Conservation (phyloP, 1,140 invertebrate genomes). For the Sweltsa coloradensis region DNA sequence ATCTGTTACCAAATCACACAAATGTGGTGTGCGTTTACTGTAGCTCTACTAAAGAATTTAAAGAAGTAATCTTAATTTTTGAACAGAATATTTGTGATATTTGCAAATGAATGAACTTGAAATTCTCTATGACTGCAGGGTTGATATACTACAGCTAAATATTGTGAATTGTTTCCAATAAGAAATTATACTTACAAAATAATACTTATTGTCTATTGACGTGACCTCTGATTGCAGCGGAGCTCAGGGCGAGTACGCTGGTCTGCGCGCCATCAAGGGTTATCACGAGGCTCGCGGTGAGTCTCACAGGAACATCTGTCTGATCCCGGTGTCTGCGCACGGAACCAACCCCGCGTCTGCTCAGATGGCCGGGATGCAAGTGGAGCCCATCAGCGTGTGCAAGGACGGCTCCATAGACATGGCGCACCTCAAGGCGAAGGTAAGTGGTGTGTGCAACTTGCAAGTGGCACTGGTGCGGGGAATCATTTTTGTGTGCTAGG, state of each 20-base stretch:
- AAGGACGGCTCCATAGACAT: slow-evolving; percentile 87
- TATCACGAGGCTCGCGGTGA: slow-evolving; percentile 84
- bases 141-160: too few relatives aligned
- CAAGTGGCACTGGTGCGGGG: too few relatives aligned
- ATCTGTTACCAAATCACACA: too few relatives aligned
- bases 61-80: too few relatives aligned
- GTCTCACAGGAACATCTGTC: slow-evolving; percentile 77
- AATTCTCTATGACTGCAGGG: too few relatives aligned
- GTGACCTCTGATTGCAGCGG: slow-evolving; percentile 47
- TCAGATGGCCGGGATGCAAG: slow-evolving; percentile 97
- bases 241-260: slow-evolving; percentile 98
- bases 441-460: too few relatives aligned
- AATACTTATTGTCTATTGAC: slow-evolving; percentile 13
- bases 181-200: slow-evolving; percentile 10
- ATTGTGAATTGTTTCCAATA: too few relatives aligned
- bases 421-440: slow-evolving; percentile 71
- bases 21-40: too few relatives aligned
- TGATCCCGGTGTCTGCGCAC: slow-evolving; percentile 96
- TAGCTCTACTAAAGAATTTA: too few relatives aligned
- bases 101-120: too few relatives aligned
- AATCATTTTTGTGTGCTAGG: too few relatives aligned
- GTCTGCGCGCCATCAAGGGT: slow-evolving; percentile 84
- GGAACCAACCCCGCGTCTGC: slow-evolving; percentile 98
- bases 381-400: slow-evolving; percentile 76
- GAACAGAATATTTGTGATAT: too few relatives aligned